Conservation (phyloP, 2,113 vertebrate genomes). For the Columbina picui region DNA sequence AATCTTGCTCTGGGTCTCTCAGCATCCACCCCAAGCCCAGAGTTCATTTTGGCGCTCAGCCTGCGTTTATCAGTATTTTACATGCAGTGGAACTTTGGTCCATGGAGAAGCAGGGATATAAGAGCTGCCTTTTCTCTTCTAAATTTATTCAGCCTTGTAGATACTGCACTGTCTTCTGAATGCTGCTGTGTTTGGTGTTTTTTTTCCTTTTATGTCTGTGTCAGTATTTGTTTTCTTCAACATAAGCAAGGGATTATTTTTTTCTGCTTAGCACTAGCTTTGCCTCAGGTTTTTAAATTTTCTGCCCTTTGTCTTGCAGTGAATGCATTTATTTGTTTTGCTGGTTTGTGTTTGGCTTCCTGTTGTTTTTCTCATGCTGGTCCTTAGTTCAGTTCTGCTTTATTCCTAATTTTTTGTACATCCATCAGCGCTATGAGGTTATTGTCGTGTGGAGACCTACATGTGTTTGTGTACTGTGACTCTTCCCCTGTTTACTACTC, state of each 20-base stretch:
- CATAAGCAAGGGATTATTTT: background rate
- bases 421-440: background rate
- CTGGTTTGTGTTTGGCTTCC: background rate
- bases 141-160: background rate
- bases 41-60: background rate
- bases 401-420: background rate
- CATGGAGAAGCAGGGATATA: fast-evolving
- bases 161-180: background rate
- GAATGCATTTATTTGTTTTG: background rate
- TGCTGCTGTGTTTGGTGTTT: background rate
- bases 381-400: background rate
- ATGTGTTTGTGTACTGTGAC: background rate
- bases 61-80: background rate
- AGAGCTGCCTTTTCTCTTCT: background rate
- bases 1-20: background rate
- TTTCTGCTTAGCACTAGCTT: background rate
- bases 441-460: background rate
- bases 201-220: background rate
- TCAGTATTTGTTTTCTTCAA: background rate
- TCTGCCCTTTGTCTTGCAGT: background rate
- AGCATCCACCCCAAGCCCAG: fast-evolving
- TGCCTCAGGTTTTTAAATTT: background rate
- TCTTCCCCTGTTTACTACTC: background rate
- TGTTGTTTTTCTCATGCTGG: background rate
- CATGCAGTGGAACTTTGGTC: background rate